A percentile compares a stretch with the other conserved stretches of the same genome.
phyloP scores from a whole-genome alignment of 2,113 vertebrate species.

The Shinisaurus crocodilurus region DNA sequence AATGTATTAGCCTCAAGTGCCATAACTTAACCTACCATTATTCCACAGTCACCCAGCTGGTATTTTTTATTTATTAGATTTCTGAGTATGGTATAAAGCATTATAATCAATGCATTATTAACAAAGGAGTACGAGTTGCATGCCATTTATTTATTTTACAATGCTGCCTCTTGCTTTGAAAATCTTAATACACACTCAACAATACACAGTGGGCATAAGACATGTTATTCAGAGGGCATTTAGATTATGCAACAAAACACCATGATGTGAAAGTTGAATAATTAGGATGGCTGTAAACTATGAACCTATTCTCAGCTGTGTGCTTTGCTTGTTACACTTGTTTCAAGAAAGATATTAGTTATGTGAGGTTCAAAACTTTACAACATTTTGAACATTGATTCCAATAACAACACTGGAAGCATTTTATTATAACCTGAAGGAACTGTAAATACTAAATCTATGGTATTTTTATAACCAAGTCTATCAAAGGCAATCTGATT shows the following conservation, averaged over 20 bases:
- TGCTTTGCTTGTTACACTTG: conserved; percentile 3
- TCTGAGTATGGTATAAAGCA: conserved; percentile 61
- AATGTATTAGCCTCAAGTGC: conserved; percentile 60
- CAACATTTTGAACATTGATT: conserved; percentile 61
- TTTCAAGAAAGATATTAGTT: conserved; percentile 42
- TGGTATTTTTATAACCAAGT: conserved; percentile 74
- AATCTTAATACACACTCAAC: conserved; percentile 33
- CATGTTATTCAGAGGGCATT: conserved; percentile 38
- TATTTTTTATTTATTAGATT: conserved; percentile 56
- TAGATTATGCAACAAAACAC: conserved; percentile 32
- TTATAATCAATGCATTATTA: conserved; percentile 68
- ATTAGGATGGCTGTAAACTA: conserved; percentile 44
- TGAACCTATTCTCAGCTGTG: conserved; percentile 40
- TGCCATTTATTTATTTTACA: conserved; percentile 69
- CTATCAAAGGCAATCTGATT: conserved; percentile 72
- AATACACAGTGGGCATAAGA: conserved; percentile 33
- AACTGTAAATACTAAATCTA: conserved; percentile 69
- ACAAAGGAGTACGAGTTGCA: conserved; percentile 61
- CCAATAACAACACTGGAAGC: conserved; percentile 62
- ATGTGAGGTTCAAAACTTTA: conserved; percentile 38
- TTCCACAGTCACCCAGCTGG: conserved; percentile 60
- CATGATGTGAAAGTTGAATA: conserved; percentile 43
- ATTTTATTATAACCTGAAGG: conserved; percentile 70
- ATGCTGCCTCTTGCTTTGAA: conserved; percentile 43
- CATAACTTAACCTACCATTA: conserved; percentile 59